Evolutionary conservation across 30 jellyfish, hydroid and myxozoan species (phyloP).

Genomic region (Aurelia aurita complex sp. Pacific): DNA sequence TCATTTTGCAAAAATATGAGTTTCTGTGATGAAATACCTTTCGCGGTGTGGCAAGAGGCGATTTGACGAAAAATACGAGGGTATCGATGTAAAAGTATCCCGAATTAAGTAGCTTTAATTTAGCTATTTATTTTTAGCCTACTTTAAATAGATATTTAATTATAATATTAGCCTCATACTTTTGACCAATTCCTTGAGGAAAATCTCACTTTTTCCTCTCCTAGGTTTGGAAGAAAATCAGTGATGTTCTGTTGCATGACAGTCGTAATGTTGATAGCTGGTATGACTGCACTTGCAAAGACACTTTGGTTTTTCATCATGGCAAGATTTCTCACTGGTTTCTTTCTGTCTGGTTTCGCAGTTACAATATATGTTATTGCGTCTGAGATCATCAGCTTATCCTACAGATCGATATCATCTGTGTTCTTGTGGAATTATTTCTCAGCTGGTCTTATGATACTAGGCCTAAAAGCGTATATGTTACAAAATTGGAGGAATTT

Average conservation of each 20-base stretch:
- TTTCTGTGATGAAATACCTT: too few species aligned
- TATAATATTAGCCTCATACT: too few species aligned
- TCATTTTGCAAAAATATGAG: too few species aligned
- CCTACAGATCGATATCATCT: constrained; percentile 27
- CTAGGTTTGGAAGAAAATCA: constrained; percentile 69
- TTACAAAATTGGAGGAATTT: constrained; percentile 64
- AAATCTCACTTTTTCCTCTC: not conserved
- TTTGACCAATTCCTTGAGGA: too few species aligned
- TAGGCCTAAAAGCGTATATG: constrained; percentile 64
- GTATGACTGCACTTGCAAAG: constrained; percentile 58
- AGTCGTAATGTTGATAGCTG: constrained; percentile 49
- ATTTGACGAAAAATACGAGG: too few species aligned
- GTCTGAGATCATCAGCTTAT: constrained; percentile 47
- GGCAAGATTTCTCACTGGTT: constrained; percentile 66
- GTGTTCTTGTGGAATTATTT: constrained; percentile 61
- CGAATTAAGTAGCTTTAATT: too few species aligned
- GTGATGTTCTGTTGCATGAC: constrained; percentile 69
- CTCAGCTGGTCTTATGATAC: constrained; percentile 59
- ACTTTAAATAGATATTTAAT: too few species aligned
- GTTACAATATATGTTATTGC: constrained; percentile 58
- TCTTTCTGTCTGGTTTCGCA: constrained; percentile 66
- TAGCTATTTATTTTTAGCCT: too few species aligned
- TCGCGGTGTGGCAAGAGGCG: too few species aligned
- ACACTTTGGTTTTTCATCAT: constrained; percentile 59
- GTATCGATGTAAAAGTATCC: too few species aligned